Evolutionary conservation across 2,113 vertebrate species (phyloP).

Genomic region (Poeciliopsis prolifica): DNA sequence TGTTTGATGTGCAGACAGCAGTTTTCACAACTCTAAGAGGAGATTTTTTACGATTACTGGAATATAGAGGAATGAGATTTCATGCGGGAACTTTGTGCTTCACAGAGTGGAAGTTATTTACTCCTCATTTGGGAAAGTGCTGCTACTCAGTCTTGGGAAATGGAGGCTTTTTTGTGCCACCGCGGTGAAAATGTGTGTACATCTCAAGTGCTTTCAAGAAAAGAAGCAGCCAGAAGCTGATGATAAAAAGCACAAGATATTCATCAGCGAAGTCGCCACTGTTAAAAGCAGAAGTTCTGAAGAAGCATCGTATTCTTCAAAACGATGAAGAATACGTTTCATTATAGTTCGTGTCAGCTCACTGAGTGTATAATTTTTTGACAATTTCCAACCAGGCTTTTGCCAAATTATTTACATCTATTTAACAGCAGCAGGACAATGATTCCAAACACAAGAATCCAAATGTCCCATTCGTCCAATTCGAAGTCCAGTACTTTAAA

Average conservation of each 20-base stretch:
- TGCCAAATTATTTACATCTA: not conserved
- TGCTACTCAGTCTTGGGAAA: not conserved
- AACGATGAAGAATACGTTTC: no score
- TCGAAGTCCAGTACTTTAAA: not conserved
- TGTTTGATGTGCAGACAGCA: conserved; percentile 1
- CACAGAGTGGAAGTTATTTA: not conserved
- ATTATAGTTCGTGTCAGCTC: no score
- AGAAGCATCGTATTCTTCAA: no score
- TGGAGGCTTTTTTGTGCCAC: not conserved
- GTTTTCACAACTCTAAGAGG: conserved; percentile 23
- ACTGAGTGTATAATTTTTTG: no score
- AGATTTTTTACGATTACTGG: conserved; percentile 11
- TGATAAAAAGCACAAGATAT: no score
- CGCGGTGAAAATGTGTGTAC: not conserved
- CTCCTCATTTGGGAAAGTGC: not conserved
- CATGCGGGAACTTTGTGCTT: not conserved
- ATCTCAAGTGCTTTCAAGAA: no score
- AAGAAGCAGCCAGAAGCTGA: no score
- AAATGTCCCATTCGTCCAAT: no score
- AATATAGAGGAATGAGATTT: conserved; percentile 25
- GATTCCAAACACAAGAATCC: no score
- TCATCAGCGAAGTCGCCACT: no score
- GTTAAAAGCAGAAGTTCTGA: no score
- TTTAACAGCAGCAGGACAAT: not conserved
- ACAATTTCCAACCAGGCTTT: not conserved